Percentiles rank a stretch among this genome's conserved stretches.
Conservation (phyloP, 2,888 invertebrate genomes). For the Agrochola lota region DNA sequence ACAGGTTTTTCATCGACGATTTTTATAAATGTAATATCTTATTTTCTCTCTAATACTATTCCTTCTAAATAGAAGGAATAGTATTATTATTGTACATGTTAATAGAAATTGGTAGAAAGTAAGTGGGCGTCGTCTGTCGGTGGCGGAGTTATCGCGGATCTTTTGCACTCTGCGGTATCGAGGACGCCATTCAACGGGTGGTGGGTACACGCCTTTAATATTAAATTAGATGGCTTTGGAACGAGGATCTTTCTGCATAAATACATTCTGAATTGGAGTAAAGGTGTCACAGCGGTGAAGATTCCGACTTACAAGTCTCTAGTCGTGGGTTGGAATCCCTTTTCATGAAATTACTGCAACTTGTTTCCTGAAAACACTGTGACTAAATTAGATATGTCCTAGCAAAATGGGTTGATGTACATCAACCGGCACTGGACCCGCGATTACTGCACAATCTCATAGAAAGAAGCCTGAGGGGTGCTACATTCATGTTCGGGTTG, state of each 20-base stretch:
- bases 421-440: too few species aligned
- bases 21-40: neutral
- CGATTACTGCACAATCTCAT: neutral
- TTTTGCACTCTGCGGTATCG: constrained; percentile 48
- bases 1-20: neutral
- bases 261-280: neutral
- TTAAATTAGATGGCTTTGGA: constrained; percentile 35
- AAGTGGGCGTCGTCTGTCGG: constrained; percentile 55
- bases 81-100: constrained; percentile 40
- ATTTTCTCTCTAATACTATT: neutral
- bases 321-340: neutral
- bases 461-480: neutral
- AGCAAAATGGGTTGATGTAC: too few species aligned
- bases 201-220: constrained; percentile 23
- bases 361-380: neutral
- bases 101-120: constrained; percentile 54
- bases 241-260: neutral
- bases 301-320: too few species aligned
- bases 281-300: neutral
- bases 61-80: too few species aligned
- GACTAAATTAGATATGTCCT: too few species aligned
- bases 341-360: neutral
- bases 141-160: constrained; percentile 53
- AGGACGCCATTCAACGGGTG: constrained; percentile 20
- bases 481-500: neutral